A percentile compares a stretch with the other conserved stretches of the same genome.
Evolutionary conservation across 2,113 vertebrate genomes (phyloP).

Genomic region (Empidonax alnorum): DNA sequence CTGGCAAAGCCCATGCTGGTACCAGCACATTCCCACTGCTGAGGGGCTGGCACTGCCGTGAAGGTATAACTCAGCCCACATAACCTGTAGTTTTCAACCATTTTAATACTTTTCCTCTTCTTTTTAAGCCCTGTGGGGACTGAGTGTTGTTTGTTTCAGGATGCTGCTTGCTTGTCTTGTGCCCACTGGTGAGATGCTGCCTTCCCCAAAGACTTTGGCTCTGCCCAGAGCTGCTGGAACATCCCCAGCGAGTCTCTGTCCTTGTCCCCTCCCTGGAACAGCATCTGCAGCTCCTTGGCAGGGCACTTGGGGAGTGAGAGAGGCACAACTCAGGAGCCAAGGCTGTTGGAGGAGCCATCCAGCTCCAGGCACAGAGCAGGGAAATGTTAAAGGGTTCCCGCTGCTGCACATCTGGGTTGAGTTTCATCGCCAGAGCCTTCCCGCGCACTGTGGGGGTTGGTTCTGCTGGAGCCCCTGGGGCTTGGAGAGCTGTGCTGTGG

Average conservation of each 20-base stretch:
- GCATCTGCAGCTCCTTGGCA: not conserved
- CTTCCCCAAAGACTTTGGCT: fast-evolving
- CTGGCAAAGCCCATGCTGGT: not conserved
- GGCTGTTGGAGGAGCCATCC: not conserved
- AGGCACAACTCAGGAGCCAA: not conserved
- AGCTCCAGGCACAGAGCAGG: not conserved
- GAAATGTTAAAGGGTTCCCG: not conserved
- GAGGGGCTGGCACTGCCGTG: not conserved
- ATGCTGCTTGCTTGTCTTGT: not conserved
- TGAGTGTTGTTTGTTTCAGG: fast-evolving
- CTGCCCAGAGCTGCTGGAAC: not conserved
- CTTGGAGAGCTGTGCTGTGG: fast-evolving
- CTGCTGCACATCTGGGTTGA: conserved; percentile 33
- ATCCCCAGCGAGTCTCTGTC: not conserved
- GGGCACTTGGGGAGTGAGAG: not conserved
- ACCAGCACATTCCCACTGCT: not conserved
- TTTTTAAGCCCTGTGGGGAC: not conserved
- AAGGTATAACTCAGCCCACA: not conserved
- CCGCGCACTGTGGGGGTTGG: fast-evolving
- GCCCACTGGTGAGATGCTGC: not conserved
- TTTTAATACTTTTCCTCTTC: not conserved
- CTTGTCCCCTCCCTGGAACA: not conserved
- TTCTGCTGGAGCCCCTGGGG: not conserved
- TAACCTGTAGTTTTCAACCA: not conserved
- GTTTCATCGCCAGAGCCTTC: not conserved